Evolutionary conservation across 2,888 invertebrate species (phyloP), one percentile per base, ranked within the genome.

Genomic region (Dicycla oo): DNA sequence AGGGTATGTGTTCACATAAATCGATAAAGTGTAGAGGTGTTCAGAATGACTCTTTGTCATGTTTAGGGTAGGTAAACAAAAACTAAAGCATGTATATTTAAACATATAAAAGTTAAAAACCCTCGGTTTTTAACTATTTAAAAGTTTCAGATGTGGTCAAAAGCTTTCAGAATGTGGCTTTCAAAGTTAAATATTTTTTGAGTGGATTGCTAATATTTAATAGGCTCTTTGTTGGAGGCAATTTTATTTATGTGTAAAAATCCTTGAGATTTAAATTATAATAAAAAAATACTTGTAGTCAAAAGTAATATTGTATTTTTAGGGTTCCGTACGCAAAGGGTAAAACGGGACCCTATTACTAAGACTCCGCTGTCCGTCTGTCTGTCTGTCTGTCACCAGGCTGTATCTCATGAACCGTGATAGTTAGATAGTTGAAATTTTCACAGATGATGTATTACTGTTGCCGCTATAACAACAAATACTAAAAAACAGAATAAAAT

Each of bases 141-240:
- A 20, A 40, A 67, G 11, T 18, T 45, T 38, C 11, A 47, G 20
- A 47, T 65, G 20, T 65, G 65, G 67, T 45, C 5, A 67, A 64
- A 20, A 15, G 47, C 67, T 65, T 67, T 65, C 15, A 47, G 34
- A 64, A 47, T 65, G 34, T 65, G 67, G 47, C 20, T 67, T 65
- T 26, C 47, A 38, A 47, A 65, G 47, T 15, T 11, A 40, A 66
- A 49, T 66, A n/a, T 40, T 38, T 26, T 63, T 47, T 23, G 26
- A 40, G 26, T 26, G 64, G 15, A 58, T 65, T 26, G 20, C 26
- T 60, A 60, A 60, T 26, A 57, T 57, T 57, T 57, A 20, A 38
- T 64, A 58, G 64, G 58, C 38, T 40, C 20, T 64, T 34, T 64
- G 20, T 34, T 64, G 8, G 23, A 38, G 34, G 23, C 7, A 38